These are phyloP conservation scores for Chloroceryle inda DNA, from an alignment of 2,797 vertebrate species.

Conservation along the genomic window DNA sequence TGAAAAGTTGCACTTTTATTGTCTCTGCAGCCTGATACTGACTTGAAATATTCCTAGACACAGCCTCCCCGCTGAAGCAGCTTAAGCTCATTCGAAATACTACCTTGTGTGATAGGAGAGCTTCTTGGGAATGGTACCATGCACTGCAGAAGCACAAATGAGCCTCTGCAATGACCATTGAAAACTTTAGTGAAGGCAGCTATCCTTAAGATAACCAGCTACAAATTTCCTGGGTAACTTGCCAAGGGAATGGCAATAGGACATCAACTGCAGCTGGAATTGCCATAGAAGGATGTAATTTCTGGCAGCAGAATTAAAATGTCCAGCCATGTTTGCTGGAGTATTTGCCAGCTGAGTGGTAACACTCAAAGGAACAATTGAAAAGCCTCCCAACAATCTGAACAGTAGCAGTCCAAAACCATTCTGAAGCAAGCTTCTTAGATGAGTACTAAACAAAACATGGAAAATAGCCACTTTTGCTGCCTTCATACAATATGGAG, in stretches of 20 bases:
- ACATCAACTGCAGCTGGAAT: not conserved
- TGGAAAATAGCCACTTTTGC: not conserved
- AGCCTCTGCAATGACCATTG: not conserved
- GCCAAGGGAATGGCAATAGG: not conserved
- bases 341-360: not conserved
- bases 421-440: not conserved
- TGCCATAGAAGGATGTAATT: not conserved
- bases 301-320: not conserved
- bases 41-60: not conserved
- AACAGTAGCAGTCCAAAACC: not conserved
- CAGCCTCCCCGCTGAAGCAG: not conserved
- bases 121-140: not conserved
- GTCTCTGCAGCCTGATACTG: not conserved
- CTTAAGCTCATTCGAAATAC: not conserved
- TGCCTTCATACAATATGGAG: not conserved
- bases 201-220: not conserved
- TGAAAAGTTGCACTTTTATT: slow-evolving; percentile 11
- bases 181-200: not conserved
- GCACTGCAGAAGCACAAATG: not conserved
- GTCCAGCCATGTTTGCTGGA: not conserved
- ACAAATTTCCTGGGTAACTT: not conserved
- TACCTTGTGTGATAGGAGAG: not conserved
- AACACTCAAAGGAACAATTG: not conserved
- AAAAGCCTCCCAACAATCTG: not conserved
- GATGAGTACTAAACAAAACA: not conserved